phyloP scores from a whole-genome alignment of 2,797 vertebrate species.

The Prunella strophiata region DNA sequence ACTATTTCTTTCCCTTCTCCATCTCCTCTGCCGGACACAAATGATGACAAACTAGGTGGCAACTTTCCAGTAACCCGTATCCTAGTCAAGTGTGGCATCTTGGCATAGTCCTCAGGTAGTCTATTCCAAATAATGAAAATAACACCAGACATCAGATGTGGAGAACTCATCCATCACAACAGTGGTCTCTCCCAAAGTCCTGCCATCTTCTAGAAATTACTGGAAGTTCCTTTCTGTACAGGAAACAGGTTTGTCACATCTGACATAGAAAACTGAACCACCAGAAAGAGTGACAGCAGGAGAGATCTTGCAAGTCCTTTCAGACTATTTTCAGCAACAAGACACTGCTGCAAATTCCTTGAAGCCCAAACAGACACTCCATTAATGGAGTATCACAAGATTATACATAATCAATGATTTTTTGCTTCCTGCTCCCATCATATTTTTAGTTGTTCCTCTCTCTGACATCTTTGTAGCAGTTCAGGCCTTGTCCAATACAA shows the following conservation, averaged over 20 bases:
- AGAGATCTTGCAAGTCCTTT: not conserved
- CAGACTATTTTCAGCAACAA: not conserved
- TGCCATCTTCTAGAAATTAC: not conserved
- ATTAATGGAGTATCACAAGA: not conserved
- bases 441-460: not conserved
- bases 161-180: not conserved
- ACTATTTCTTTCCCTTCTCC: not conserved
- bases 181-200: not conserved
- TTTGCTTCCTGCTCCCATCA: not conserved
- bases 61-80: not conserved
- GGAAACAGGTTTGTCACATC: not conserved
- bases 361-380: not conserved
- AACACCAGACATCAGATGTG: not conserved
- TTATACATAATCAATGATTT: not conserved
- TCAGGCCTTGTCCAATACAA: not conserved
- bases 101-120: not conserved
- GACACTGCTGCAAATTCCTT: not conserved
- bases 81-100: not conserved
- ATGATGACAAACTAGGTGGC: not conserved
- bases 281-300: not conserved
- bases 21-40: not conserved
- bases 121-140: not conserved
- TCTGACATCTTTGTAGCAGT: not conserved
- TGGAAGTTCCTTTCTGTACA: not conserved
- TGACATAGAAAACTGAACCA: not conserved